These are phyloP conservation scores for Cheilosia vulpina DNA, from an alignment of 2,888 invertebrate species.

Conservation along the genomic window DNA sequence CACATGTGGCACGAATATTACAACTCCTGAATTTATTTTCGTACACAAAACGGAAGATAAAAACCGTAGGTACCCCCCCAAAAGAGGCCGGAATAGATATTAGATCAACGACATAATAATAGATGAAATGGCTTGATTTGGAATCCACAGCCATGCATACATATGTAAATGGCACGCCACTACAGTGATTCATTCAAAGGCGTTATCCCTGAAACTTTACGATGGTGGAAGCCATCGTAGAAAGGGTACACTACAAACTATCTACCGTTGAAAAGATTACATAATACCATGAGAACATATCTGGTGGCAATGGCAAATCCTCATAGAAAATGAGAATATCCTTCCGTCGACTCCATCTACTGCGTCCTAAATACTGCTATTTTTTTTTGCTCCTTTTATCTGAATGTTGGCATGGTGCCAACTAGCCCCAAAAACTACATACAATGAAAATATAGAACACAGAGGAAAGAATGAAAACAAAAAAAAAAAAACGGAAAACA, in stretches of 20 bases:
- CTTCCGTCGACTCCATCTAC: conserved; percentile 42
- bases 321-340: conserved; percentile 61
- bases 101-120: conserved; percentile 53
- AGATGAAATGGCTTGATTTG: conserved; percentile 57
- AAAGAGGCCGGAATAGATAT: conserved; percentile 22
- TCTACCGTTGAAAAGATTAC: conserved; percentile 44
- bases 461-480: conserved; percentile 20
- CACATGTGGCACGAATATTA: conserved; percentile 20
- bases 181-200: conserved; percentile 40
- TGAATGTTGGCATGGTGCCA: conserved; percentile 68
- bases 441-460: conserved; percentile 44
- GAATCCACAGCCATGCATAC: neutral
- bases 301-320: conserved; percentile 56
- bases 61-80: neutral
- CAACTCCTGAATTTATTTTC: conserved; percentile 14
- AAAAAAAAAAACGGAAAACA: too few relatives aligned
- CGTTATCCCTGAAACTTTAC: conserved; percentile 55
- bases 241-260: conserved; percentile 31
- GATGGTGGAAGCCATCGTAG: conserved; percentile 37
- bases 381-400: conserved; percentile 35
- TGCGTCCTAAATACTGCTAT: conserved; percentile 33
- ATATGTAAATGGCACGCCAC: conserved; percentile 4
- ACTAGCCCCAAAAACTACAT: conserved; percentile 62
- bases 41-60: neutral
- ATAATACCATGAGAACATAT: conserved; percentile 48